These are phyloP conservation scores for Pitta sordida DNA, from an alignment of 2,113 vertebrate species.

Conservation along the genomic window DNA sequence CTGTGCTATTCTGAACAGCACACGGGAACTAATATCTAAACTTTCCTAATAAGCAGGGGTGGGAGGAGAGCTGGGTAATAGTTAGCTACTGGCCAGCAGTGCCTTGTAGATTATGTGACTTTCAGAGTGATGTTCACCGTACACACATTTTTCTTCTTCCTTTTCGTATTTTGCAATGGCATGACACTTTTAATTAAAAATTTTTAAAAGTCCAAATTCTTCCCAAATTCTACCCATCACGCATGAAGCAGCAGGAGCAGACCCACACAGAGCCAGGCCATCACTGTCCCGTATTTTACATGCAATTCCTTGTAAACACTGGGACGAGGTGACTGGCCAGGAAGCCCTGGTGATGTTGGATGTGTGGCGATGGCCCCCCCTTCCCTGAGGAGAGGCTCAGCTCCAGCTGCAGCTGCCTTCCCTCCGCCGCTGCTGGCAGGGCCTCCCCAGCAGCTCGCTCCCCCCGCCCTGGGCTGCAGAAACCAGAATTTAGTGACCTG, in stretches of 20 bases:
- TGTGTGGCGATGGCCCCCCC: constrained; percentile 5
- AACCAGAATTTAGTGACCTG: constrained; percentile 58
- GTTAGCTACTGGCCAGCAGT: constrained; percentile 34
- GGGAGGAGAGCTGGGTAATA: constrained; percentile 13
- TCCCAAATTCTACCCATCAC: background rate
- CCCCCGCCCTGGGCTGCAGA: background rate
- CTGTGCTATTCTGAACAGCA: constrained; percentile 56
- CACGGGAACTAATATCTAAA: constrained; percentile 19
- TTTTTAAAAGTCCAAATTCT: background rate
- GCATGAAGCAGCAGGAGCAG: background rate
- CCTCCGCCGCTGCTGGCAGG: background rate
- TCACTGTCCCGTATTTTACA: background rate
- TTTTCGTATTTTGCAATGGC: background rate
- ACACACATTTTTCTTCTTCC: background rate
- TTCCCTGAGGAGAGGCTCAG: background rate
- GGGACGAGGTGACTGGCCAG: constrained; percentile 22
- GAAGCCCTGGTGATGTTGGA: constrained; percentile 3
- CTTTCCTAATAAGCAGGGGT: constrained; percentile 42
- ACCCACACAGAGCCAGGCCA: background rate
- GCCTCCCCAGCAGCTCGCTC: background rate
- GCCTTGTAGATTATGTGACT: background rate
- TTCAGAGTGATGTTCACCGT: background rate
- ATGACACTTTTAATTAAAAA: background rate
- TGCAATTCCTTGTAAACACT: background rate
- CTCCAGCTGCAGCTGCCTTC: constrained; percentile 37